Evolutionary conservation across 2,797 vertebrate species (phyloP).

Genomic region (Sebastes paucispinis): DNA sequence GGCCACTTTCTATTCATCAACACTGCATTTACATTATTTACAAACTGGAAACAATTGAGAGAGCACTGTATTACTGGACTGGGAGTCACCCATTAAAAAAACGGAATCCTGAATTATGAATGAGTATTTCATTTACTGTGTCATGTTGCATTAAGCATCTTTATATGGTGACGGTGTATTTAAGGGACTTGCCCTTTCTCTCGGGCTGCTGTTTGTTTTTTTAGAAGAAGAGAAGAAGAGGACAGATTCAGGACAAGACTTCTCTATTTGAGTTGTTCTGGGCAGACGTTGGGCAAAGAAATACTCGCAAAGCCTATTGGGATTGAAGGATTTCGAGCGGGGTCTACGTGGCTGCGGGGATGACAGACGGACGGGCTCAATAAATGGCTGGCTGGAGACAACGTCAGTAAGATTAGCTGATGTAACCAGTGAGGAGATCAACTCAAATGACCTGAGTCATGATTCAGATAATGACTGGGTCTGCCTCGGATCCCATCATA

Average conservation of each 20-base stretch:
- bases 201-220: conserved; percentile 46
- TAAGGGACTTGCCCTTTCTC: conserved; percentile 28
- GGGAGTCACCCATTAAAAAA: conserved; percentile 73
- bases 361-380: conserved; percentile 53
- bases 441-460: conserved; percentile 26
- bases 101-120: conserved; percentile 73
- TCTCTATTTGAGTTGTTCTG: conserved; percentile 54
- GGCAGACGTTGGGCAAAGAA: conserved; percentile 37
- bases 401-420: conserved; percentile 54
- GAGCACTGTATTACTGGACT: conserved; percentile 67
- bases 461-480: neutral
- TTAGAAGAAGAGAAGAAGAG: conserved; percentile 31
- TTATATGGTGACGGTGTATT: conserved; percentile 42
- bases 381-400: conserved; percentile 47
- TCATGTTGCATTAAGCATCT: conserved; percentile 53
- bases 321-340: conserved; percentile 56
- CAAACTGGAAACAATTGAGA: conserved; percentile 80
- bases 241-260: conserved; percentile 66
- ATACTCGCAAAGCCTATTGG: conserved; percentile 54
- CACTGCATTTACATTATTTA: conserved; percentile 82
- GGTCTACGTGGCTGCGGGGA: conserved; percentile 42
- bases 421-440: conserved; percentile 18
- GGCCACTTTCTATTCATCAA: conserved; percentile 77
- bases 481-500: neutral
- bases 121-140: conserved; percentile 63